These are phyloP conservation scores for Hoplostethus atlanticus DNA, from an alignment of 2,797 vertebrate genomes.

Conservation along the genomic window DNA sequence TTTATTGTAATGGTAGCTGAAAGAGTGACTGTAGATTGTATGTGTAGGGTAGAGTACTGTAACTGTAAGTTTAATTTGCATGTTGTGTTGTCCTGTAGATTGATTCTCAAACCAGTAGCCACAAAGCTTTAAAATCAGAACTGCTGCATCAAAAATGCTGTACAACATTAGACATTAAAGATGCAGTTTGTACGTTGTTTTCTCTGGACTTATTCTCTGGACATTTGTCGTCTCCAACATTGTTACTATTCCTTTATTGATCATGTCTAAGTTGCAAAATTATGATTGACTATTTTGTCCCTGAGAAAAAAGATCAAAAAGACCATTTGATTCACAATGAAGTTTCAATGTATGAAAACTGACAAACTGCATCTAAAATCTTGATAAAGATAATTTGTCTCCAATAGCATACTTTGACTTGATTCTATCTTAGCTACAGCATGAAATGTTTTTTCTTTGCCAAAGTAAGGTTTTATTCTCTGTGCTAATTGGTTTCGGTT, in stretches of 20 bases:
- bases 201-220: too few relatives aligned
- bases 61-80: conserved; percentile 20
- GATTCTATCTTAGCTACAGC: background rate
- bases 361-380: conserved; percentile 30
- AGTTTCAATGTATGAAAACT: background rate
- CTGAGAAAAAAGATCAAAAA: too few relatives aligned
- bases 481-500: conserved; percentile 14
- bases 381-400: conserved; percentile 22
- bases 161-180: conserved; percentile 2
- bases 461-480: conserved; percentile 30
- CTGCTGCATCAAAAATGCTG: conserved; percentile 6
- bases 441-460: conserved; percentile 31
- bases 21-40: conserved; percentile 5
- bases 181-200: conserved; percentile 20
- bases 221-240: background rate
- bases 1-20: conserved; percentile 11
- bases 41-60: conserved; percentile 5
- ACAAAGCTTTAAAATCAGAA: background rate
- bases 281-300: background rate
- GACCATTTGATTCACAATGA: background rate
- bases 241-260: background rate
- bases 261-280: background rate
- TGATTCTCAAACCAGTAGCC: conserved; percentile 12
- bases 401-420: background rate
- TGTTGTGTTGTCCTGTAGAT: conserved; percentile 20